Percentiles rank a stretch among this genome's conserved stretches.
phyloP scores from a whole-genome alignment of 2,888 invertebrate genomes.

The Cancer borealis region DNA sequence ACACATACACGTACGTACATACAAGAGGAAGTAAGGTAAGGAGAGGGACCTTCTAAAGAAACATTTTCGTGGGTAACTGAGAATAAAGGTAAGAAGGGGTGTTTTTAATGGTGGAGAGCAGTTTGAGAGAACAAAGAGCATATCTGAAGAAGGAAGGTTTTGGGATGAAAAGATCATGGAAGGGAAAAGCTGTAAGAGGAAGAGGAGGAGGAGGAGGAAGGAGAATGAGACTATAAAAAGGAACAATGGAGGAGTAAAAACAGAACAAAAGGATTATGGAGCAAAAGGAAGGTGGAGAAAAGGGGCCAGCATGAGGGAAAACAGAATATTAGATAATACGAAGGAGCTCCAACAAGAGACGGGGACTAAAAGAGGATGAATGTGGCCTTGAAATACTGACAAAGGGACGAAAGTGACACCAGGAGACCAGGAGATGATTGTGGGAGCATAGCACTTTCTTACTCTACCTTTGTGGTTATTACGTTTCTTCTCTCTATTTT shows the following conservation, averaged over 20 bases:
- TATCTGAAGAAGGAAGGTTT: constrained; percentile 4
- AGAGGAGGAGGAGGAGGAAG: background rate
- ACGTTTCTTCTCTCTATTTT: background rate
- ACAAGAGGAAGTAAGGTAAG: background rate
- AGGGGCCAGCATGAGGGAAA: background rate
- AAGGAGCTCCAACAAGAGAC: background rate
- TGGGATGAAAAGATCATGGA: constrained; percentile 33
- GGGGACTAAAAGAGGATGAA: background rate
- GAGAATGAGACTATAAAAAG: background rate
- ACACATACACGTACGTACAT: background rate
- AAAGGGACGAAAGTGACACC: background rate
- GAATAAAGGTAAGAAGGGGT: constrained; percentile 21
- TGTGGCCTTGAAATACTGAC: background rate
- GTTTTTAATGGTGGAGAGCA: constrained; percentile 10
- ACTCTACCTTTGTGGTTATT: background rate
- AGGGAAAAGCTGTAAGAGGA: background rate
- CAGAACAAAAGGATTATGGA: constrained; percentile 8
- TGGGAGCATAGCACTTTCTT: background rate
- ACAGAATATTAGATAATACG: background rate
- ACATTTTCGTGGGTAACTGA: constrained; percentile 1
- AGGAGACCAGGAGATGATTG: background rate
- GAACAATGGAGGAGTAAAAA: background rate
- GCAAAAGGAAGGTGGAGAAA: background rate
- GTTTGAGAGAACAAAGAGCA: constrained; percentile 25
- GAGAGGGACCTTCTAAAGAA: background rate